A percentile compares a stretch with the other conserved stretches of the same genome.
phyloP scores from a whole-genome alignment of 2,888 invertebrate species.

The Adela reaumurella region DNA sequence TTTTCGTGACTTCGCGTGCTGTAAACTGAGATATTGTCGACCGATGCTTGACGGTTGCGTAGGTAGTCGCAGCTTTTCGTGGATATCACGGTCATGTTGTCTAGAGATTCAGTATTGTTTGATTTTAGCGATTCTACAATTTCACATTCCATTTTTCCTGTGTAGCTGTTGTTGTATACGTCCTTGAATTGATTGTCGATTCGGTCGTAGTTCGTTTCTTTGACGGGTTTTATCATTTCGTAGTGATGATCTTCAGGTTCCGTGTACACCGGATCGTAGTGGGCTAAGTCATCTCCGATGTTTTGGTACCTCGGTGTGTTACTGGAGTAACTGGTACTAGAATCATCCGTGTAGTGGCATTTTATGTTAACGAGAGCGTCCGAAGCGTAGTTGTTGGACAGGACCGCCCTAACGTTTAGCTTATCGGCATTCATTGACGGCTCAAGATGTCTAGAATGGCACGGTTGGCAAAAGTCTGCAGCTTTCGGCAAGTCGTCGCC shows the following conservation, averaged over 20 bases:
- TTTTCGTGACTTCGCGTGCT: slow-evolving; percentile 56
- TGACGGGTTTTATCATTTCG: slow-evolving; percentile 22
- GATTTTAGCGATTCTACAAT: slow-evolving; percentile 15
- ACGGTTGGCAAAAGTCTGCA: background rate
- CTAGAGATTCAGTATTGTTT: slow-evolving; percentile 46
- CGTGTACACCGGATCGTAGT: slow-evolving; percentile 44
- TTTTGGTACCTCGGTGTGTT: slow-evolving; percentile 16
- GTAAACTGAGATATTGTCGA: slow-evolving; percentile 57
- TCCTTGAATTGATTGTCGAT: background rate
- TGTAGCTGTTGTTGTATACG: background rate
- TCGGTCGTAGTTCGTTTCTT: background rate
- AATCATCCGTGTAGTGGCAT: slow-evolving; percentile 3
- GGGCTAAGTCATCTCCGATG: slow-evolving; percentile 8
- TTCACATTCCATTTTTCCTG: background rate
- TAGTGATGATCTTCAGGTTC: slow-evolving; percentile 42
- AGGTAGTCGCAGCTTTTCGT: slow-evolving; percentile 13
- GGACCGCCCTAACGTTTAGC: background rate
- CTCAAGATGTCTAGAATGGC: background rate
- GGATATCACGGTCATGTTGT: slow-evolving; percentile 51
- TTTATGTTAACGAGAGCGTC: background rate
- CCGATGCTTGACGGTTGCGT: slow-evolving; percentile 18
- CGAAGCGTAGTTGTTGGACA: background rate
- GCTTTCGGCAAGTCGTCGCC: slow-evolving; percentile 1
- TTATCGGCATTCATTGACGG: background rate
- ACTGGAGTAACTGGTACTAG: slow-evolving; percentile 16